Base-by-base conservation (phyloP, 2,113 vertebrate genomes). In the Origma solitaria region DNA sequence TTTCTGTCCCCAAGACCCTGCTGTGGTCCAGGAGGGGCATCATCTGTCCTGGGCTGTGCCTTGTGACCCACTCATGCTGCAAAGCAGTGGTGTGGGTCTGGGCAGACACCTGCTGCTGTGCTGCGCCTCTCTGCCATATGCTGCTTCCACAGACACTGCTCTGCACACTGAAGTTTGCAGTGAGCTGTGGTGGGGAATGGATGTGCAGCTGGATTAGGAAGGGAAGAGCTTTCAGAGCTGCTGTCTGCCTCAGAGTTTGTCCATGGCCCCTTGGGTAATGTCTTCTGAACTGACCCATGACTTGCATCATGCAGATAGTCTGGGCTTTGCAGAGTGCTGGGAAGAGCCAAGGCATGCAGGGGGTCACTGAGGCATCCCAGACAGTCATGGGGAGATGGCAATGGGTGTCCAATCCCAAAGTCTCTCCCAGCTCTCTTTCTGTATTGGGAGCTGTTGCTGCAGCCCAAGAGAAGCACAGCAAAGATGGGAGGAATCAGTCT, bases 221-320 rank as follows among this genome's bases (percentile, higher is more conserved):
- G n/a, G 54, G 45, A 60, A 40, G 16, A 28, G n/a, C 27, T n/a
- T 65, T 80, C 37, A 61, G 45, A 37, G 8, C 83, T 88, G 51
- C 35, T 54, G 11, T 82, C 56, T 82, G 23, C 12, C 16, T 68
- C 19, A 4, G 19, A 33, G 30, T 44, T 84, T 81, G 19, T 58
- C 64, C 3, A 0, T 7, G 22, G 24, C 5, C 62, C 37, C 7
- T 44, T n/a, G 40, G 40, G 50, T 66, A 13, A 10, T 24, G 45
- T 45, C 30, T 61, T 65, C 73, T 88, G 71, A 65, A 82, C 25
- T 73, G 62, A 80, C 35, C 42, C 15, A 1, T 64, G 33, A 25
- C 37, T 65, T 80, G 31, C n/a, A 13, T 86, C 2, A 1, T 22
- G 18, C 14, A 4, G 4, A 9, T 79, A 13, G 35, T 15, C 27